phyloP scores from a whole-genome alignment of 1,140 invertebrate species.

The Trinorchestia longiramus region DNA sequence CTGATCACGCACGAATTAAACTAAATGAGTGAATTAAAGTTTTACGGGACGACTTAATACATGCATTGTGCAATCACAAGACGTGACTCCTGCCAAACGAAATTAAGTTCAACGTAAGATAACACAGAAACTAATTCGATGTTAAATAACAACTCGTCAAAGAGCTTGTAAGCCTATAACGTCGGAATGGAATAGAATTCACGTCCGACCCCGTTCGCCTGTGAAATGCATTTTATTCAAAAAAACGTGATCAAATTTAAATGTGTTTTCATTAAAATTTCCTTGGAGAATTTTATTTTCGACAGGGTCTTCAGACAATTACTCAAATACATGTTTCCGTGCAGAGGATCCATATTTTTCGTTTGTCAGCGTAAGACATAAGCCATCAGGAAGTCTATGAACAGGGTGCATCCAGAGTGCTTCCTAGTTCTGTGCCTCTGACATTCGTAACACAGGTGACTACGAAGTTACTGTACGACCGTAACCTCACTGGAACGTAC shows the following conservation, averaged over 20 bases:
- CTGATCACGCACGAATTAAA: not conserved
- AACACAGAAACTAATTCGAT: not conserved
- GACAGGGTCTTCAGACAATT: not conserved
- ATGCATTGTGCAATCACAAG: not conserved
- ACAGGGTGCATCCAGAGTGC: too few relatives aligned
- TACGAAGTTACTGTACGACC: too few relatives aligned
- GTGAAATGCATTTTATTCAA: not conserved
- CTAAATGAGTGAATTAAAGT: not conserved
- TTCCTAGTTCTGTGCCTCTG: too few relatives aligned
- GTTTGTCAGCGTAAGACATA: too few relatives aligned
- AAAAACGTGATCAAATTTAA: not conserved
- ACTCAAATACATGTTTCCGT: not conserved
- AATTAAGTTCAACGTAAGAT: not conserved
- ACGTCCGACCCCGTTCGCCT: not conserved
- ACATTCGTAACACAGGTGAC: too few relatives aligned
- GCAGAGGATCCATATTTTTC: too few relatives aligned
- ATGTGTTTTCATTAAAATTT: not conserved
- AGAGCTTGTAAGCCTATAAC: not conserved
- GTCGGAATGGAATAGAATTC: too few relatives aligned
- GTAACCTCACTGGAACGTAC: too few relatives aligned
- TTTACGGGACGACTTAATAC: not conserved
- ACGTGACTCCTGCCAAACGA: not conserved
- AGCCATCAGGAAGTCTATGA: too few relatives aligned
- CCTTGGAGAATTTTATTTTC: not conserved
- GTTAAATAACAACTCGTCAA: too few relatives aligned